A percentile compares a stretch with the other conserved stretches of the same genome.
Evolutionary conservation across 2,113 vertebrate genomes (phyloP).

Genomic region (Nycticebus coucang): DNA sequence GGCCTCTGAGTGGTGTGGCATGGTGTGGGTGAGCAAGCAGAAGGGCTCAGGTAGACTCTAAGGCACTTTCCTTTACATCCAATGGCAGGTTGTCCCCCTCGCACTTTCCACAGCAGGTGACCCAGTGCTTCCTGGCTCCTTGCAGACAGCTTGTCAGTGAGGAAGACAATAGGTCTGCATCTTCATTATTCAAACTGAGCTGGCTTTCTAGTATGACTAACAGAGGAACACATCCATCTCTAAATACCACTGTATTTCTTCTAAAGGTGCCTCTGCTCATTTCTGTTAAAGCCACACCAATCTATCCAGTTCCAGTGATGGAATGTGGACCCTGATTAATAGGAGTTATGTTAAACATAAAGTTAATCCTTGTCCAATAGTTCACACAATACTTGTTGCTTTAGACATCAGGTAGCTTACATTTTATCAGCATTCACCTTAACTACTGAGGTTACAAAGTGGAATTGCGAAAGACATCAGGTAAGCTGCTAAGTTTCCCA

Average conservation of each 20-base stretch:
- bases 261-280: constrained; percentile 33
- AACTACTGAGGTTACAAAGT: background rate
- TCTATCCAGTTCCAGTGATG: background rate
- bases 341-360: background rate
- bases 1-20: background rate
- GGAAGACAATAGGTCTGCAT: constrained; percentile 88
- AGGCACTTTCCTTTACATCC: constrained; percentile 75
- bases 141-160: constrained; percentile 92
- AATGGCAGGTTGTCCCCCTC: constrained; percentile 82
- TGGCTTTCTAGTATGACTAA: constrained; percentile 98
- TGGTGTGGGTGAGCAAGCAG: background rate
- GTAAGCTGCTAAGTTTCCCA: background rate
- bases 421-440: background rate
- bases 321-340: background rate
- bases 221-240: background rate
- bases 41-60: constrained; percentile 27
- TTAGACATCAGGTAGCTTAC: background rate
- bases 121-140: constrained; percentile 87
- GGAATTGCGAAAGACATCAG: background rate
- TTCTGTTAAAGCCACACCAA: background rate
- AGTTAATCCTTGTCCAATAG: background rate
- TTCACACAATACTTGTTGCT: background rate
- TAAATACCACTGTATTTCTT: constrained; percentile 42
- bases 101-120: constrained; percentile 76
- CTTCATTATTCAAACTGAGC: constrained; percentile 95